Base-by-base conservation (phyloP, 2,113 vertebrate species). In the Sterrhoptilus dennistouni region DNA sequence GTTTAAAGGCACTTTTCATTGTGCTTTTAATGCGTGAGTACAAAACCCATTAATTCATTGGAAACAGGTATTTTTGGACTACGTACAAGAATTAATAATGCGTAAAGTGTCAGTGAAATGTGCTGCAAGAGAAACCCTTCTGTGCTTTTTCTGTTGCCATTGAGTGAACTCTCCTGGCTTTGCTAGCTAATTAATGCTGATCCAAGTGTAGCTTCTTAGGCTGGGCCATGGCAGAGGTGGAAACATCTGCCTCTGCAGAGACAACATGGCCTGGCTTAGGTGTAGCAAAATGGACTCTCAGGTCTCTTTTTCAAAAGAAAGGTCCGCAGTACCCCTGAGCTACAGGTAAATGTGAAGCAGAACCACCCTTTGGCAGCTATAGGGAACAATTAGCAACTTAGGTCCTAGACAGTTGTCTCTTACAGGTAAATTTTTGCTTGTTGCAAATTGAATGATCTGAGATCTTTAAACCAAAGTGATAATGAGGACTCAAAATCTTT, bases 41-140 rank as follows among this genome's bases (percentile, higher is more conserved):
- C 22, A 72, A 72, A 66, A 45, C 0, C 7, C 49, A 29, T 2
- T 1, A n/a, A 22, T 47, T 44, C 0, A 0, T 24, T 63, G 11
- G 28, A 45, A 85, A 61, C 5, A 24, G 19, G 8, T 29, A 31
- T 35, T 72, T 83, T 86, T 18, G 47, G 17, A 66, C 2, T 38
- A 45, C 10, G 14, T 36, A 15, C 10, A 70, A 5, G 11, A 75
- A 31, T 12, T 3, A 61, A 27, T 33, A 70, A 12, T 3, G 1
- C 35, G 7, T 40, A 35, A 92, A 12, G 3, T 57, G 13, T 54
- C 35, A 70, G 17, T 40, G 56, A 40, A 79, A 9, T 5, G 6
- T 16, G 20, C 33, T 50, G 25, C 57, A 44, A 66, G 29, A 44
- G 14, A 45, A 75, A 92, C 14, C 10, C 8, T 74, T 84, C 18